These are phyloP conservation scores for Chymomyza fuscimana DNA, from an alignment of 2,888 invertebrate species.

Conservation along the genomic window DNA sequence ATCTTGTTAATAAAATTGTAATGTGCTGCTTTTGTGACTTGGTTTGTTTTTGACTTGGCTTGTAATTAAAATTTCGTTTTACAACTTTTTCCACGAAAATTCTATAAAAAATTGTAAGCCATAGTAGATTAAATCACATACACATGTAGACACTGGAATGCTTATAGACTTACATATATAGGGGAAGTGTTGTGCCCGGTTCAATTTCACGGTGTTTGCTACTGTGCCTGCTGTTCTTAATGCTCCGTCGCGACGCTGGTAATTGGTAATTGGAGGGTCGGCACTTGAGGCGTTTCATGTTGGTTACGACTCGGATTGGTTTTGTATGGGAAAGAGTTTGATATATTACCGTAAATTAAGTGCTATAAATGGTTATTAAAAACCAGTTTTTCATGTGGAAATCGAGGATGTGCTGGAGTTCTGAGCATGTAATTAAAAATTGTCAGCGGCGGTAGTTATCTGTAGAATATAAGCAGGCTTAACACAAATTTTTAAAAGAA, in stretches of 20 bases:
- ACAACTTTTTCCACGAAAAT: conserved; percentile 52
- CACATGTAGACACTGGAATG: neutral
- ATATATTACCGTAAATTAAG: conserved; percentile 64
- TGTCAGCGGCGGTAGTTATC: neutral
- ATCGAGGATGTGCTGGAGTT: neutral
- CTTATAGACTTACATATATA: neutral
- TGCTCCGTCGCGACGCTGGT: conserved; percentile 33
- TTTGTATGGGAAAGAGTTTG: conserved; percentile 45
- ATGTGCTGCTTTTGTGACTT: conserved; percentile 9
- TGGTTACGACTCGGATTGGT: conserved; percentile 28
- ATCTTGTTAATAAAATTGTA: conserved; percentile 31
- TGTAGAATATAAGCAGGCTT: neutral
- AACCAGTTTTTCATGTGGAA: neutral
- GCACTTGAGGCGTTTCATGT: conserved; percentile 17
- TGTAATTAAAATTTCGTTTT: conserved; percentile 58
- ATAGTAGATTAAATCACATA: neutral
- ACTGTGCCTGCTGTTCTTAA: conserved; percentile 46
- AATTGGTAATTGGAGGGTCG: conserved; percentile 41
- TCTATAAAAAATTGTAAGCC: conserved; percentile 34
- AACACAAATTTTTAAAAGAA: neutral
- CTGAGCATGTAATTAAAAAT: neutral
- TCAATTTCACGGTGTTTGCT: conserved; percentile 44
- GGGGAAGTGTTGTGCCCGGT: conserved; percentile 7
- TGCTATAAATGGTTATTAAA: conserved; percentile 30
- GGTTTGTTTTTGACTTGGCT: conserved; percentile 22